Evolutionary conservation across 1,140 invertebrate genomes (phyloP).

Genomic region (Drosophila bifasciata): DNA sequence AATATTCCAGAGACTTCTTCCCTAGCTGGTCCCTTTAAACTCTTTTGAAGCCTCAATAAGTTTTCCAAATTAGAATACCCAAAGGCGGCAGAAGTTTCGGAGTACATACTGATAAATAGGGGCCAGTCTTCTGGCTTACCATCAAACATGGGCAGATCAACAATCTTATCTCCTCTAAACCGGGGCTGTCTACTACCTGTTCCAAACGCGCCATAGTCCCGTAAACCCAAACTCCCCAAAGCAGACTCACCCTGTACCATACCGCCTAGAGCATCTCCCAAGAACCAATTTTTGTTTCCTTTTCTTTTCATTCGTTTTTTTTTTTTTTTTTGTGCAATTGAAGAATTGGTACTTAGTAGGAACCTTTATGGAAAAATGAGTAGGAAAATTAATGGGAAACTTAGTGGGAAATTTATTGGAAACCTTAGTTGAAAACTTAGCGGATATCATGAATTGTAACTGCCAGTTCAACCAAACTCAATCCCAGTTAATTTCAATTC

Average conservation of each 20-base stretch:
- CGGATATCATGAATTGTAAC: too few relatives aligned
- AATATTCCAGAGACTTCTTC: background rate
- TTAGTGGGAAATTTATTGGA: too few relatives aligned
- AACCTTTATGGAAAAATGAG: too few relatives aligned
- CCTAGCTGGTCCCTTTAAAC: background rate
- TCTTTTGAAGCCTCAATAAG: too few relatives aligned
- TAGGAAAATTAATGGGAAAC: too few relatives aligned
- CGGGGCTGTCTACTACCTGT: background rate
- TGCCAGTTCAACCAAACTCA: too few relatives aligned
- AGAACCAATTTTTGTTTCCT: too few relatives aligned
- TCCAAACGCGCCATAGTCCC: background rate
- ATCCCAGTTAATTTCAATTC: too few relatives aligned
- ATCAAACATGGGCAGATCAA: background rate
- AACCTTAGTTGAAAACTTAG: too few relatives aligned
- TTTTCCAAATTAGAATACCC: background rate
- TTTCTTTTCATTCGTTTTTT: too few relatives aligned
- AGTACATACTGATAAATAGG: background rate
- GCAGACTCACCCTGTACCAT: background rate
- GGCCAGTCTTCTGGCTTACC: constrained; percentile 1
- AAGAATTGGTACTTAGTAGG: too few relatives aligned
- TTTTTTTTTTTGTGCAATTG: too few relatives aligned
- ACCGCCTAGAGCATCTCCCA: background rate
- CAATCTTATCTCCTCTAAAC: background rate
- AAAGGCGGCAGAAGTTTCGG: background rate
- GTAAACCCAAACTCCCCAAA: background rate